Evolutionary conservation across 2,888 invertebrate genomes (phyloP), one percentile per base, ranked within the genome.

Genomic region (Allacma fusca): DNA sequence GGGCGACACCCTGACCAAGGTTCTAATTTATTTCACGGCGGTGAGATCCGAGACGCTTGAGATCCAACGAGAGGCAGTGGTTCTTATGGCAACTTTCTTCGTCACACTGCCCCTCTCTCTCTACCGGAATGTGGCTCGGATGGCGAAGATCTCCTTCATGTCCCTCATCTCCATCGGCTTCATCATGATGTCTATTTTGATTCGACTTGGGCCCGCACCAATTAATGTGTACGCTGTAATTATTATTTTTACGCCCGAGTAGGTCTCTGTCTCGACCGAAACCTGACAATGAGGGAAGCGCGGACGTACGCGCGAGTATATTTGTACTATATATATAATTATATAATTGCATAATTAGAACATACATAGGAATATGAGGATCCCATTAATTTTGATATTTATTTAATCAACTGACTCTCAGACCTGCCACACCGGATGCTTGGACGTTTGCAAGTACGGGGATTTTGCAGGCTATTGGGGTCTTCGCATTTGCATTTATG

Each of bases 401-500:
- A n/a, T n/a, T n/a, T n/a, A n/a, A n/a, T n/a, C n/a, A n/a, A n/a
- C n/a, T n/a, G n/a, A n/a, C n/a, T 34, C 57, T 28, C 85, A 93
- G 93, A 77, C 91, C 91, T 72, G 87, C 88, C 69, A 91, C 91
- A 80, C 86, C 88, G 26, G 90, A 92, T 82, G 91, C 91, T 0
- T 93, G 92, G 92, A 88, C 88, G 83, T 92, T 93, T 87, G 91
- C 91, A 50, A 92, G 93, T 86, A 88, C 90, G 80, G 92, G 92
- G 84, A 90, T 93, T 64, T 90, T 93, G 80, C 92, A 93, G 80
- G 91, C 94, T 29, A 91, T 93, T 62, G 94, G 93, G 81, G 93
- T 94, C 81, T 94, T 94, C 91, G 92, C 93, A 19, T 94, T 94
- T 87, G 93, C 94, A n/a, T 95, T 94, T 86, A 94, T 95, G 94